Percentiles rank a stretch among this genome's conserved stretches.
Evolutionary conservation across 2,113 vertebrate genomes (phyloP).

Genomic region (Noctilio leporinus): DNA sequence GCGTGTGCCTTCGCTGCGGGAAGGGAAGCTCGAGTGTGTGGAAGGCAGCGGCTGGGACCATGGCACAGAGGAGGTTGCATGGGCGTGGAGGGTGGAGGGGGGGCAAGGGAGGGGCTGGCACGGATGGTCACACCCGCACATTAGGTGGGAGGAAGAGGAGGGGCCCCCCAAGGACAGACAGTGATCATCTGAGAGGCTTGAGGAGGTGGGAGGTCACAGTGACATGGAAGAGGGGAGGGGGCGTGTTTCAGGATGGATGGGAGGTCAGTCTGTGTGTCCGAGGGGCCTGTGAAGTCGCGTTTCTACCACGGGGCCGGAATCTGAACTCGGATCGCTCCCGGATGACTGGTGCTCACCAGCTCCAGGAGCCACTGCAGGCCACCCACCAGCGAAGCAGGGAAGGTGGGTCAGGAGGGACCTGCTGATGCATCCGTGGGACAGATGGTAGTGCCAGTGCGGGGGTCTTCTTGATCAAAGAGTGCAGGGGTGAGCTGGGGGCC

Average conservation of each 20-base stretch:
- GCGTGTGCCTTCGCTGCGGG: fast-evolving
- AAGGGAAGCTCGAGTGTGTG: background rate
- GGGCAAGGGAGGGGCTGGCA: background rate
- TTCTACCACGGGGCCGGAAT: background rate
- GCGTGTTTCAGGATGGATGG: fast-evolving
- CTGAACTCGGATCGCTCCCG: background rate
- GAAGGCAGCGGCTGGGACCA: background rate
- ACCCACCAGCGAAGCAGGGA: background rate
- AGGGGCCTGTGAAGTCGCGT: background rate
- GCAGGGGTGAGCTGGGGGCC: background rate
- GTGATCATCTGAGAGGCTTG: too few relatives aligned
- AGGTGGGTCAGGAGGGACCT: background rate
- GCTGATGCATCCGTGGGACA: background rate
- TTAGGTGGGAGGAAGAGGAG: background rate
- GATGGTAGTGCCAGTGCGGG: background rate
- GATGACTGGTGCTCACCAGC: background rate
- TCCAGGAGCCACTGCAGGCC: background rate
- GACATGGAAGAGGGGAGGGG: fast-evolving
- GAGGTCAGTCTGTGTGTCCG: background rate
- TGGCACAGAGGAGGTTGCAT: background rate
- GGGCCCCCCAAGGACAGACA: background rate
- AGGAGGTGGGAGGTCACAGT: background rate
- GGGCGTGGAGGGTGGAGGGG: fast-evolving
- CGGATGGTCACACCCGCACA: fast-evolving
- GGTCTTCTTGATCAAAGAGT: background rate